A percentile compares a stretch with the other conserved stretches of the same genome.
Evolutionary conservation across 2,888 invertebrate genomes (phyloP).

Genomic region (Amblyteles armatorius): DNA sequence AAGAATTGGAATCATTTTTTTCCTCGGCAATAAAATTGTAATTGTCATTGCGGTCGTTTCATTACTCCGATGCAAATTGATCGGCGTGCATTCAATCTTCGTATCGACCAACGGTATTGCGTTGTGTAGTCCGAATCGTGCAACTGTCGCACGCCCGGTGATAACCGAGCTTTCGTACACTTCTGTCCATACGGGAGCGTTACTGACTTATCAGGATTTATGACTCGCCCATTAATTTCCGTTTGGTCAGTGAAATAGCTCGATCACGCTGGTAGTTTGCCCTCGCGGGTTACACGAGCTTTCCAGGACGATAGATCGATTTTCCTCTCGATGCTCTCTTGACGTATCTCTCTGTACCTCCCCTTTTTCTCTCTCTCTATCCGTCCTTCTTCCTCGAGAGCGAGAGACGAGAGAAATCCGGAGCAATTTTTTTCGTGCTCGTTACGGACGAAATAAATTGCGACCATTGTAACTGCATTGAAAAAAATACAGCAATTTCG

Average conservation of each 20-base stretch:
- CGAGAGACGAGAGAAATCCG: neutral
- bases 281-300: conserved; percentile 7
- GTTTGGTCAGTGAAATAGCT: conserved; percentile 21
- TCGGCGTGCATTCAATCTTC: neutral
- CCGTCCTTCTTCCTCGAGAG: neutral
- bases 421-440: neutral
- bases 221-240: conserved; percentile 44
- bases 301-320: neutral
- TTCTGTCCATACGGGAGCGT: neutral
- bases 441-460: neutral
- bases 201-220: conserved; percentile 47
- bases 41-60: neutral
- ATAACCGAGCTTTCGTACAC: conserved; percentile 23
- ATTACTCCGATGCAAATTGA: neutral
- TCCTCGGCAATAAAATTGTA: neutral
- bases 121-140: neutral
- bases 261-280: conserved; percentile 34
- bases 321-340: conserved; percentile 5
- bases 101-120: neutral
- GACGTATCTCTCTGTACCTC: neutral
- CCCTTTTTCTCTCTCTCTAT: too few relatives aligned
- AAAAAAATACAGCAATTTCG: neutral
- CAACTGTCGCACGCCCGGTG: conserved; percentile 6
- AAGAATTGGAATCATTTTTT: neutral
- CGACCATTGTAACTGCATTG: neutral